These are phyloP conservation scores for Agriopis marginaria DNA, from an alignment of 2,888 invertebrate genomes.

Conservation along the genomic window DNA sequence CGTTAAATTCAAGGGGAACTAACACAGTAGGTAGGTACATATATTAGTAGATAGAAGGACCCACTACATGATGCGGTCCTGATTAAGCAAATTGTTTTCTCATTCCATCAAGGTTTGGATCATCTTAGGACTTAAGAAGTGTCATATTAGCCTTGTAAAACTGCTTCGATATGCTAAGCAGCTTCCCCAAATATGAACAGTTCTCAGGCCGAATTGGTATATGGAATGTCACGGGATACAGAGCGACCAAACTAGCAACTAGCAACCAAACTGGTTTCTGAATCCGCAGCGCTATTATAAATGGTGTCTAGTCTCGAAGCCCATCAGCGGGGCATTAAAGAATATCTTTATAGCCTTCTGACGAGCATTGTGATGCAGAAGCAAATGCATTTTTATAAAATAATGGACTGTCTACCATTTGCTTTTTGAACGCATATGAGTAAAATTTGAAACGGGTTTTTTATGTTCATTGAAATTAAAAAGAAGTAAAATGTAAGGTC, in stretches of 20 bases:
- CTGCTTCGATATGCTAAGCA: not conserved
- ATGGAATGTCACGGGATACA: slow-evolving; percentile 21
- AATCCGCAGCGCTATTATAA: slow-evolving; percentile 34
- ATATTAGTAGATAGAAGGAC: too few species aligned
- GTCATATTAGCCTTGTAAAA: not conserved
- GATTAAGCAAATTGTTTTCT: not conserved
- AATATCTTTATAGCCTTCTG: slow-evolving; percentile 33
- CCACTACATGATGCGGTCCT: not conserved
- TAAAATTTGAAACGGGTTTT: slow-evolving; percentile 11
- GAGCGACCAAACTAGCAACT: slow-evolving; percentile 20
- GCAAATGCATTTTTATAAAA: slow-evolving; percentile 20
- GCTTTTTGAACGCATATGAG: slow-evolving; percentile 11
- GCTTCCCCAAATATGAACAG: slow-evolving; percentile 14
- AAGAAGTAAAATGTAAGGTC: not conserved
- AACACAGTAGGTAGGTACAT: not conserved
- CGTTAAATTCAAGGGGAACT: too few species aligned
- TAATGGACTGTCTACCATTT: slow-evolving; percentile 13
- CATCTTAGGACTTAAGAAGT: not conserved
- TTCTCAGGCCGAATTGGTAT: slow-evolving; percentile 1
- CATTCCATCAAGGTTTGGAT: not conserved
- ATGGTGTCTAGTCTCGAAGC: slow-evolving; percentile 33
- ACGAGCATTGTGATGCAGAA: slow-evolving; percentile 23
- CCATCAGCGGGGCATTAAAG: slow-evolving; percentile 30
- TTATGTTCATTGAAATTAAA: not conserved
- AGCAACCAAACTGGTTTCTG: slow-evolving; percentile 35